These are phyloP conservation scores for Hylaea fasciaria DNA, from an alignment of 2,888 invertebrate genomes.

Conservation along the genomic window DNA sequence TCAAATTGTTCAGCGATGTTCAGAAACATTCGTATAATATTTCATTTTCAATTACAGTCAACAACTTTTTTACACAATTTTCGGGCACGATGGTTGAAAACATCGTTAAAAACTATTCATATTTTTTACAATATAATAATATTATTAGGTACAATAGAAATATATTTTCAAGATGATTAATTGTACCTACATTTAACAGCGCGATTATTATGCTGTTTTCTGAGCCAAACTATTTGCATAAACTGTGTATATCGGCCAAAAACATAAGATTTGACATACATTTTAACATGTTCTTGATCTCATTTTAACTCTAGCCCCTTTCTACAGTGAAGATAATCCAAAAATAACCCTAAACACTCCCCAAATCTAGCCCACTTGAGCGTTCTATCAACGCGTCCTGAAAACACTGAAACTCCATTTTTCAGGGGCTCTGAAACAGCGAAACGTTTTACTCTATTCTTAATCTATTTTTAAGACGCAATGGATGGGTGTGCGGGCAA, in stretches of 20 bases:
- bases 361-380: conserved; percentile 23
- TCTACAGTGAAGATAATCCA: conserved; percentile 6
- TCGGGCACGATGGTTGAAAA: too few species aligned
- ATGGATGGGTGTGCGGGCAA: conserved; percentile 11
- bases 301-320: neutral
- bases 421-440: conserved; percentile 37
- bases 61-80: too few species aligned
- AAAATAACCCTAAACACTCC: conserved; percentile 19
- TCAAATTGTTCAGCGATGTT: too few species aligned
- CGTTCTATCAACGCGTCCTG: conserved; percentile 34
- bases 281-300: conserved; percentile 4
- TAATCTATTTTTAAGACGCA: conserved; percentile 28
- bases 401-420: conserved; percentile 37
- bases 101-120: too few species aligned
- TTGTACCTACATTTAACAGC: too few species aligned
- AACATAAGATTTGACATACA: neutral
- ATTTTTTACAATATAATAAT: too few species aligned
- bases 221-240: too few species aligned
- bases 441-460: conserved; percentile 34
- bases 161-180: too few species aligned
- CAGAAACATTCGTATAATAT: too few species aligned
- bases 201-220: too few species aligned
- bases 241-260: neutral
- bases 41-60: too few species aligned
- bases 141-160: too few species aligned